Percentiles rank a stretch among this genome's conserved stretches.
These are phyloP conservation scores for Periophthalmus modestus DNA, from an alignment of 2,113 vertebrate genomes.

Conservation along the genomic window DNA sequence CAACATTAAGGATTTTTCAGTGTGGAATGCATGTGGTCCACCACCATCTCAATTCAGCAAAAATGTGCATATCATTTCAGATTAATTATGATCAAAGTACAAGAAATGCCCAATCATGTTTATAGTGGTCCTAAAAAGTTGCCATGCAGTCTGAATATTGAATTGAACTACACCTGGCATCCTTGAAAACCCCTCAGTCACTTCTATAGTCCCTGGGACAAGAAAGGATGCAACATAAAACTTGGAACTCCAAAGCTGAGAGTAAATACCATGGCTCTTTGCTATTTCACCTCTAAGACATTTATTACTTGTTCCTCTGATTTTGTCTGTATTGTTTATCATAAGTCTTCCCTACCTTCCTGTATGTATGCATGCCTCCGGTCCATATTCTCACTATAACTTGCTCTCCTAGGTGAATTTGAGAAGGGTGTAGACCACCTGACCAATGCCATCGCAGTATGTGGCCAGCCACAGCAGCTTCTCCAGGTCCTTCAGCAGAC, in stretches of 20 bases:
- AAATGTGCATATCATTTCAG: no score
- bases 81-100: not conserved
- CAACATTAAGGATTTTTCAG: no score
- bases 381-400: not conserved
- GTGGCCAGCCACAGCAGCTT: constrained; percentile 95
- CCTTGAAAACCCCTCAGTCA: constrained; percentile 72
- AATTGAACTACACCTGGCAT: constrained; percentile 42
- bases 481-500: constrained; percentile 96
- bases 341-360: no score
- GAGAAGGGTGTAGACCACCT: constrained; percentile 97
- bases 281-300: constrained; percentile 80
- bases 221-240: constrained; percentile 74
- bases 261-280: constrained; percentile 51
- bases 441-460: constrained; percentile 97
- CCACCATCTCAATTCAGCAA: no score
- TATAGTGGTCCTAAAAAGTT: not conserved
- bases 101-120: not conserved
- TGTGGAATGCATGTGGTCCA: no score
- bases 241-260: constrained; percentile 75
- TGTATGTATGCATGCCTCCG: not conserved
- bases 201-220: constrained; percentile 67
- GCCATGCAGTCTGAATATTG: not conserved
- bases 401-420: constrained; percentile 80
- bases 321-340: no score
- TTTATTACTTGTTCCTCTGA: not conserved